Percentiles rank a stretch among this genome's conserved stretches.
Conservation (phyloP, 2,888 invertebrate genomes). For the Epinotia ramella region DNA sequence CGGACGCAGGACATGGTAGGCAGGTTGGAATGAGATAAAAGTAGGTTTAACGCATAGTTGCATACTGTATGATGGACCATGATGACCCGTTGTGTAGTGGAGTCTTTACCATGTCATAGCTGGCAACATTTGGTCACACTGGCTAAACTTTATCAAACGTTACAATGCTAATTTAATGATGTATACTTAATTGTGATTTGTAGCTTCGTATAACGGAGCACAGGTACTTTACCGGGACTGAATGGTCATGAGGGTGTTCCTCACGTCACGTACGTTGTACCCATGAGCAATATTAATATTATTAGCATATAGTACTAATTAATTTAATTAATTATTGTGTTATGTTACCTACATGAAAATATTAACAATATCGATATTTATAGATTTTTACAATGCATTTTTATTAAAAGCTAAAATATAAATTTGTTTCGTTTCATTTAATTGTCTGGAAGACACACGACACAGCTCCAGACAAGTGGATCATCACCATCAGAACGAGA, state of each 20-base stretch:
- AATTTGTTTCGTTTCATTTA: conserved; percentile 22
- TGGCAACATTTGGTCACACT: background rate
- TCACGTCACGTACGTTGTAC: background rate
- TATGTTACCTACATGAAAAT: conserved; percentile 15
- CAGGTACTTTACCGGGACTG: background rate
- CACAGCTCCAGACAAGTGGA: background rate
- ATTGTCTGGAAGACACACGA: background rate
- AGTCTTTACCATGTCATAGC: background rate
- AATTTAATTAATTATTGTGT: conserved; percentile 21
- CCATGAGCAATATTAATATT: conserved; percentile 20
- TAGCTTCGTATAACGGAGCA: background rate
- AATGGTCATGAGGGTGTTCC: background rate
- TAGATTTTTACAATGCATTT: conserved; percentile 37
- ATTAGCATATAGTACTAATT: conserved; percentile 1
- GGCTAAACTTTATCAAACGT: background rate
- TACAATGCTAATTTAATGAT: background rate
- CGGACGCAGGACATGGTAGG: too few relatives aligned
- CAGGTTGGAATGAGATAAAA: too few relatives aligned
- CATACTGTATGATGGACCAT: too few relatives aligned
- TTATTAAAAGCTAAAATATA: conserved; percentile 25
- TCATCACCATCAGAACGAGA: too few relatives aligned
- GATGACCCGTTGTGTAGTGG: too few relatives aligned
- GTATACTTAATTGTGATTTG: background rate
- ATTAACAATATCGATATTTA: conserved; percentile 18
- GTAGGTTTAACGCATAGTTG: too few relatives aligned